phyloP scores from a whole-genome alignment of 1,140 invertebrate genomes.

The Chlorops oryzae region DNA sequence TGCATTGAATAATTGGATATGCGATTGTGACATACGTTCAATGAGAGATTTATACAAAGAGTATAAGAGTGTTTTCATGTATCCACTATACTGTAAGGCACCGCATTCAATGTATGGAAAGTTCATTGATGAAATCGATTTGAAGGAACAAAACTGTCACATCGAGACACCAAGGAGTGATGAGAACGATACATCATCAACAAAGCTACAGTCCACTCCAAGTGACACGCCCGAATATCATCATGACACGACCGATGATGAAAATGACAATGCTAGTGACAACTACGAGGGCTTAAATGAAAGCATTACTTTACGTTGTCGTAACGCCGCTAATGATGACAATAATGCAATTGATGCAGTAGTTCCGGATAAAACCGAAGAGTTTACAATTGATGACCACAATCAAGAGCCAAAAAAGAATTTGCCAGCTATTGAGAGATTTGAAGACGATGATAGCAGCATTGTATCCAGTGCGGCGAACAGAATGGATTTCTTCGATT shows the following conservation, averaged over 20 bases:
- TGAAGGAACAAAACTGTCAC: conserved; percentile 7
- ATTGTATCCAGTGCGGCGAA: neutral
- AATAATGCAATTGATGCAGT: no score
- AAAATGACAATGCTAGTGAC: neutral
- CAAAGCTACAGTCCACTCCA: no score
- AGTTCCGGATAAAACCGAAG: no score
- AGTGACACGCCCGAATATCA: no score
- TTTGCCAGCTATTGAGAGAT: no score
- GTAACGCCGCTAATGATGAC: no score
- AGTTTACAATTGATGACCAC: neutral
- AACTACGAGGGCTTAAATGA: no score
- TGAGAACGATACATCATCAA: no score
- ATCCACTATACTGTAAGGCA: conserved; percentile 20
- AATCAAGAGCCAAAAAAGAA: neutral
- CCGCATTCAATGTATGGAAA: conserved; percentile 19
- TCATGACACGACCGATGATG: no score
- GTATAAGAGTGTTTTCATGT: conserved; percentile 19
- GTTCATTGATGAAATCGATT: conserved; percentile 17
- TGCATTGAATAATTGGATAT: conserved; percentile 25
- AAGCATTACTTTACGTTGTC: no score
- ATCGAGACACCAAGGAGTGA: neutral
- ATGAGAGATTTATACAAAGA: conserved; percentile 14
- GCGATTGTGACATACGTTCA: conserved; percentile 18
- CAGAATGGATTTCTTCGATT: conserved; percentile 16
- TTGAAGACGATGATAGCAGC: neutral